Base-by-base conservation (phyloP, 2,888 invertebrate species). In the Tortricodes alternella region DNA sequence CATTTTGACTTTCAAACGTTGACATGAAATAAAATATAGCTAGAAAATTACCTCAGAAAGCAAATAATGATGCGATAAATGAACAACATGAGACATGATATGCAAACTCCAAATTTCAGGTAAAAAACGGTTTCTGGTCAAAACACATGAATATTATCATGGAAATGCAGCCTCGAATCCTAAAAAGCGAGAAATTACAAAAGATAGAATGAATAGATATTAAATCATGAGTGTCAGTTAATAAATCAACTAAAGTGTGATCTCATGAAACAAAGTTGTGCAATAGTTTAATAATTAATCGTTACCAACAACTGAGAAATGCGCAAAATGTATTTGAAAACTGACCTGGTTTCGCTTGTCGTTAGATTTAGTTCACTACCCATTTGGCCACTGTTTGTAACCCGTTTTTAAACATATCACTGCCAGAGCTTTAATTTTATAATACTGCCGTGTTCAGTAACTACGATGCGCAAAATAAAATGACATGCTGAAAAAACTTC, bases 371-470 rank as follows among this genome's bases (percentile, higher is more conserved):
- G 67, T 84, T 89, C 85, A 80, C 80, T 88, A 79, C 78, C 89
- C 89, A 89, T 89, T 85, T 85, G 85, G 70, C 65, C 73, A 74
- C 73, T 70, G 56, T 62, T 66, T 65, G 78, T 32, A 92, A 92
- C 58, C 92, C 91, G 60, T 91, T 18, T 88, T 68, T 63, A 66
- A 67, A 75, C 78, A 78, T 77, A 78, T 67, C 75, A 81, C 73
- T 66, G 61, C 9, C 44, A 50, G 50, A 23, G 16, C 37, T 37
- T 21, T 37, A 32, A 23, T 41, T 49, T 49, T 37, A 56, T 44
- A 44, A 29, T 56, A 50, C 49, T 35, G 49, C 29, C 43, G 50
- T 23, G 11, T 37, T 44, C 29, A 50, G 37, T 32, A 34, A 44
- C 49, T 50, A 13, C 58, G 52, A 62, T 53, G 52, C 53, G 61